Conservation (phyloP, 2,113 vertebrate genomes). For the Petroica traversi region DNA sequence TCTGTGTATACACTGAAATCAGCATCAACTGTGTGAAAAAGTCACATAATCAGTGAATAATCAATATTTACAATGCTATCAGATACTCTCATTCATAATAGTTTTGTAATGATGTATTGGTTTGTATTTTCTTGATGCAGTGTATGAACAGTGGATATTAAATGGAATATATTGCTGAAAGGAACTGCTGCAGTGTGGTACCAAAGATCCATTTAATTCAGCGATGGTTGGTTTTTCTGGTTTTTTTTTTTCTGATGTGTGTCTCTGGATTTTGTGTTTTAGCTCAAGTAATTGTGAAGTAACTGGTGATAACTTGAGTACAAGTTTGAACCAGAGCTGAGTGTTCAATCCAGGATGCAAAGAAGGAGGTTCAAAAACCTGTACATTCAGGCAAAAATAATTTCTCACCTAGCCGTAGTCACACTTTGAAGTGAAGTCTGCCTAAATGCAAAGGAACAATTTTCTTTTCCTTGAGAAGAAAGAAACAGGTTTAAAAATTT, state of each 20-base stretch:
- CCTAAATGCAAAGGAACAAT: not conserved
- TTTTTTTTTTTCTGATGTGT: not conserved
- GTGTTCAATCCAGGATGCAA: not conserved
- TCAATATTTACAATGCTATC: not conserved
- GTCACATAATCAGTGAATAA: not conserved
- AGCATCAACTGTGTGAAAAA: not conserved
- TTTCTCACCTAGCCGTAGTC: not conserved
- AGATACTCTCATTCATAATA: not conserved
- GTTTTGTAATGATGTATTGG: not conserved
- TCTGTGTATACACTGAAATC: not conserved
- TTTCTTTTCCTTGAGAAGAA: conserved; percentile 37
- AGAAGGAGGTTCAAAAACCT: not conserved
- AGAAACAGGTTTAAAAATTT: conserved; percentile 58
- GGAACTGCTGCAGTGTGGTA: not conserved
- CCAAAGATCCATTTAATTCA: not conserved
- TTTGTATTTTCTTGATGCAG: not conserved
- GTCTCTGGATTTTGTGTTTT: not conserved
- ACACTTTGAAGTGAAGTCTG: not conserved
- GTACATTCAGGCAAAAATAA: not conserved
- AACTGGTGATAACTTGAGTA: not conserved
- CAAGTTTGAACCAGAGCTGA: not conserved
- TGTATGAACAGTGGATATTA: not conserved
- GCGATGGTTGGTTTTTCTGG: not conserved
- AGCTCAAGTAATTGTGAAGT: not conserved
- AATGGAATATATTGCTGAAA: not conserved